Conservation (phyloP, 2,797 vertebrate species). For the Acrocephalus scirpaceus region DNA sequence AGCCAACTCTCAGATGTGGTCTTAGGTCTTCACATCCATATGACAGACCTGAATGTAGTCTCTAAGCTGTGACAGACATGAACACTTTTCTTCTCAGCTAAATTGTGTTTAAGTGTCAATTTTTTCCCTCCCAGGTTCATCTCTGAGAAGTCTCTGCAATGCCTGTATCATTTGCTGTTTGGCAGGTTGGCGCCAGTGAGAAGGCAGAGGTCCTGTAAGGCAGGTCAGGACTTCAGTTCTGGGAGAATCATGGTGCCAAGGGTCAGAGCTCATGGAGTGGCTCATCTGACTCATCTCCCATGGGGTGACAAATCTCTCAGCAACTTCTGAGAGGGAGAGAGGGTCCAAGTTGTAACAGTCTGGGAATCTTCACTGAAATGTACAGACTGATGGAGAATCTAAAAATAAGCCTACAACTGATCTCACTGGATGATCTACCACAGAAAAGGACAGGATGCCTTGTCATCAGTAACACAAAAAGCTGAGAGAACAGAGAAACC, state of each 20-base stretch:
- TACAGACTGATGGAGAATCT: not conserved
- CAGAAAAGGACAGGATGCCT: not conserved
- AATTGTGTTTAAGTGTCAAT: not conserved
- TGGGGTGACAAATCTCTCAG: not conserved
- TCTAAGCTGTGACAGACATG: not conserved
- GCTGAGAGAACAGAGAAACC: not conserved
- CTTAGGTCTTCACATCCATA: not conserved
- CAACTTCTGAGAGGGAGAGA: not conserved
- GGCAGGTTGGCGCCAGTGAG: not conserved
- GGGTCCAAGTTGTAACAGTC: rapidly evolving
- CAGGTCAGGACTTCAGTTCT: not conserved
- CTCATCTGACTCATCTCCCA: not conserved
- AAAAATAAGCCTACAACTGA: not conserved
- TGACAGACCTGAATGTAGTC: not conserved
- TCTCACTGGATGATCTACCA: not conserved
- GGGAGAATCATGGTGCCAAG: not conserved
- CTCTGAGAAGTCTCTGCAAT: not conserved
- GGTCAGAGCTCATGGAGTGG: not conserved
- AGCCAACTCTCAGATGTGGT: not conserved
- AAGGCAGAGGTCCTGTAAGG: not conserved
- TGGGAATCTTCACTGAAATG: not conserved
- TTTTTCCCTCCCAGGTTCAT: not conserved
- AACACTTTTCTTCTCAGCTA: not conserved
- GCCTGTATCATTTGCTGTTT: not conserved
- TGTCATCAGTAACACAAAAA: not conserved